Conservation (phyloP, 2,888 invertebrate genomes). For the Tetropium fuscum region DNA sequence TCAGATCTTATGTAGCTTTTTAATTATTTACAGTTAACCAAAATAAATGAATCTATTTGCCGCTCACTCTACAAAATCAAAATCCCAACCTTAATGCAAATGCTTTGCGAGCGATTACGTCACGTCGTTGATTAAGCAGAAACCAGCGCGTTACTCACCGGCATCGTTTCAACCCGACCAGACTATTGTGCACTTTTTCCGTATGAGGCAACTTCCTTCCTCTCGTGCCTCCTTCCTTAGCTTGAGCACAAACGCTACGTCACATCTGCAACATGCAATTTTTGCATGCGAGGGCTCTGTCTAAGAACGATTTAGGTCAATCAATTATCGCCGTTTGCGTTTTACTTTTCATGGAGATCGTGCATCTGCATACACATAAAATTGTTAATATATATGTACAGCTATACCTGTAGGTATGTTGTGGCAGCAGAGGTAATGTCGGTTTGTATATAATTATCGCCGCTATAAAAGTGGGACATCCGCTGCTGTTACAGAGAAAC, state of each 20-base stretch:
- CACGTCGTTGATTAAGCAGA: too few relatives aligned
- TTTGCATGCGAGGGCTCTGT: slow-evolving; percentile 8
- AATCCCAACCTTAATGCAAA: too few relatives aligned
- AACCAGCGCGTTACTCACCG: too few relatives aligned
- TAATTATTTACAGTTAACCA: too few relatives aligned
- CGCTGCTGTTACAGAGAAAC: slow-evolving; percentile 38
- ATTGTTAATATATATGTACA: neutral
- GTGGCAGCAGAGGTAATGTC: slow-evolving; percentile 14
- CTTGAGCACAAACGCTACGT: neutral
- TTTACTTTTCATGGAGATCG: slow-evolving; percentile 36
- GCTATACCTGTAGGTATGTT: neutral
- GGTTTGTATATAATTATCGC: slow-evolving; percentile 43
- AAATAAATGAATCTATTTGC: too few relatives aligned
- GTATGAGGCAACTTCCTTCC: slow-evolving; percentile 15
- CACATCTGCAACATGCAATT: slow-evolving; percentile 14
- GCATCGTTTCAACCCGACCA: too few relatives aligned
- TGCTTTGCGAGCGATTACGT: too few relatives aligned
- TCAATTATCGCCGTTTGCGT: slow-evolving; percentile 19
- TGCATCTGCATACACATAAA: slow-evolving; percentile 23
- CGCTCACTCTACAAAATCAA: too few relatives aligned
- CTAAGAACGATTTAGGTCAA: slow-evolving; percentile 14
- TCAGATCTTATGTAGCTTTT: too few relatives aligned
- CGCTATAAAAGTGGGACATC: slow-evolving; percentile 53
- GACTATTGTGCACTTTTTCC: too few relatives aligned
- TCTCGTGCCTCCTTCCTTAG: neutral